Base-by-base conservation (phyloP, 2,113 vertebrate genomes). In the Myrmophylax atrothorax region DNA sequence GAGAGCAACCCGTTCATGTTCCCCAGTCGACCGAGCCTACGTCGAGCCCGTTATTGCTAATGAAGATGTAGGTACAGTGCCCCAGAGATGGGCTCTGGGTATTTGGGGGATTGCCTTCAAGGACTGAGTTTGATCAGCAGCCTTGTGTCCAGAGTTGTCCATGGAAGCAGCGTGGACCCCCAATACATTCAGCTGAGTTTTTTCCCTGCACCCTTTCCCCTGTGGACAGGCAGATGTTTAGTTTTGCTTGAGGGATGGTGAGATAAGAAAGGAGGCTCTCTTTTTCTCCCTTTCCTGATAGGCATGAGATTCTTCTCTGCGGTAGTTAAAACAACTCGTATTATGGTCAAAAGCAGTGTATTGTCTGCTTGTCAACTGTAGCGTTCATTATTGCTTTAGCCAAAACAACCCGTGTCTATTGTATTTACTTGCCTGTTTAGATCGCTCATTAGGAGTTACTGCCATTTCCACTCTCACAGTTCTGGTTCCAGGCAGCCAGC, bases 401-500 rank as follows among this genome's bases (percentile, higher is more conserved):
- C 37, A 8, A 84, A 91, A 77, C 90, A 90, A 33, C 56, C 20
- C 64, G 16, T 60, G 58, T 70, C 84, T 91, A 66, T 90, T 88
- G 64, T 96, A 94, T 95, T 97, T 94, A 96, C 93, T 95, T 95
- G 97, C 52, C 69, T 89, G 64, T 93, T 96, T 84, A 79, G 63
- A 80, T 94, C 81, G 37, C 93, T 96, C 77, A 33, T 96, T 92
- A 89, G 84, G 89, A 97, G 83, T 74, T 91, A 84, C 4, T 85
- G 96, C 83, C 33, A 49, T 97, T 92, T 86, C 62, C 76, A 72
- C 55, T 69, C 87, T 64, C 75, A 58, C 64, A 47, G 68, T 87
- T 94, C 73, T 95, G 42, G 84, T 94, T 97, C 76, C 78, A 96
- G 91, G 56, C 91, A 94, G 92, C 84, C 93, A 95, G 94, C 90